Evolutionary conservation across 2,797 vertebrate genomes (phyloP).

Genomic region (Onychomys torridus): DNA sequence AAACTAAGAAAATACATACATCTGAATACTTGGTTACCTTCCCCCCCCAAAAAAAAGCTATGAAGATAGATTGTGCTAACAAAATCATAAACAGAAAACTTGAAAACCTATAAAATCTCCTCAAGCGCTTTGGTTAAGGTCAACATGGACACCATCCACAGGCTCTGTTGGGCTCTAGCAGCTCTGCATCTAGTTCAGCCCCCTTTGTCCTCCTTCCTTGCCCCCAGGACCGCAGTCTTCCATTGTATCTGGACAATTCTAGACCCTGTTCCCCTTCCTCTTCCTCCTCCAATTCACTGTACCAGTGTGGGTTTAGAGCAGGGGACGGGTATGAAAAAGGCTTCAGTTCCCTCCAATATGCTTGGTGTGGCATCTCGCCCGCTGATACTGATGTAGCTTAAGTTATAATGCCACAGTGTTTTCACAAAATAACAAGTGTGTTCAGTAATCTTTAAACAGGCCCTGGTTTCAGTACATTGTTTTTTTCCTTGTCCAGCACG

Average conservation of each 20-base stretch:
- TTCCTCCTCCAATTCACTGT: neutral
- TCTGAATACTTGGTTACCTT: neutral
- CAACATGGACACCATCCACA: neutral
- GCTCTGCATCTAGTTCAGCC: neutral
- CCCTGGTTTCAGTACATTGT: slow-evolving; percentile 74
- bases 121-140: neutral
- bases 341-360: neutral
- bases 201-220: neutral
- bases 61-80: neutral
- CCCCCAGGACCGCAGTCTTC: neutral
- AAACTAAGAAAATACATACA: neutral
- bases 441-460: neutral
- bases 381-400: neutral
- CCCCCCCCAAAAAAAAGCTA: neutral
- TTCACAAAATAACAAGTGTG: neutral
- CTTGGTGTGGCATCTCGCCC: neutral
- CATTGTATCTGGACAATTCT: neutral
- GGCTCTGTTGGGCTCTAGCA: neutral
- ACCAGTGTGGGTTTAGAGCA: neutral
- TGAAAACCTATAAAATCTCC: neutral
- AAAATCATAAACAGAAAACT: slow-evolving; percentile 8
- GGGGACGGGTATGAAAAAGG: neutral
- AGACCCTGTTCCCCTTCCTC: neutral
- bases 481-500: slow-evolving; percentile 82
- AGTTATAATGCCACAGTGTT: neutral